Evolutionary conservation across 2,113 vertebrate genomes (phyloP), one percentile per base, ranked within the genome.

Genomic region (Chunga burmeisteri): DNA sequence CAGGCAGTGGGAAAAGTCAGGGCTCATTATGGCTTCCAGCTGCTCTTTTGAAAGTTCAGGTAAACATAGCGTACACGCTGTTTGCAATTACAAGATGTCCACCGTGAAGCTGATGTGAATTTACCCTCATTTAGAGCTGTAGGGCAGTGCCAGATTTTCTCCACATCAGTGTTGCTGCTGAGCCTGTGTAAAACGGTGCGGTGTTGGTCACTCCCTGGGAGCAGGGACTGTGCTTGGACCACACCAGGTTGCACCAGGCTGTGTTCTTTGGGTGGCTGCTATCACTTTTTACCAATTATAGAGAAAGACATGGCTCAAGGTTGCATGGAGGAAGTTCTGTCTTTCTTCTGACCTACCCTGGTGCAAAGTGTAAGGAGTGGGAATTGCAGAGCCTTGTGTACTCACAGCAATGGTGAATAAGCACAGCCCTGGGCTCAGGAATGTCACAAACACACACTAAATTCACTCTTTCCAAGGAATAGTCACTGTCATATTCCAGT

Each of bases 111-210:
- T 61, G 65, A 25, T 56, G 16, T 55, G 44, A 68, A 44, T 61
- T 77, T 61, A n/a, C 22, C 30, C 36, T 68, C 49, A 6, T 46
- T 77, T 47, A 36, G 40, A 82, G 46, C 29, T 27, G 25, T 5
- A 42, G 82, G 18, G 16, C 11, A 92, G 10, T 38, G 36, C 34
- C 10, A 80, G 44, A 10, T 32, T 67, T 80, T 46, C 29, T 71
- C 42, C 8, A 6, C 29, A 17, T 4, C 52, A 26, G 16, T 0
- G 0, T 1, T 52, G 32, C 26, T 55, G 17, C 36, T 34, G 46
- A 61, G 6, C 8, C 26, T 53, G 30, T 16, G 62, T 44, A 29
- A 46, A 36, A 26, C 1, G 4, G 0, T 13, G 26, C 0, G 0
- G 6, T n/a, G 49, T 9, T 58, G 40, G 40, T 70, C 36, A 7